Evolutionary conservation across 1,140 invertebrate genomes (phyloP), one percentile per base, ranked within the genome.

Genomic region (Ericerus pela): DNA sequence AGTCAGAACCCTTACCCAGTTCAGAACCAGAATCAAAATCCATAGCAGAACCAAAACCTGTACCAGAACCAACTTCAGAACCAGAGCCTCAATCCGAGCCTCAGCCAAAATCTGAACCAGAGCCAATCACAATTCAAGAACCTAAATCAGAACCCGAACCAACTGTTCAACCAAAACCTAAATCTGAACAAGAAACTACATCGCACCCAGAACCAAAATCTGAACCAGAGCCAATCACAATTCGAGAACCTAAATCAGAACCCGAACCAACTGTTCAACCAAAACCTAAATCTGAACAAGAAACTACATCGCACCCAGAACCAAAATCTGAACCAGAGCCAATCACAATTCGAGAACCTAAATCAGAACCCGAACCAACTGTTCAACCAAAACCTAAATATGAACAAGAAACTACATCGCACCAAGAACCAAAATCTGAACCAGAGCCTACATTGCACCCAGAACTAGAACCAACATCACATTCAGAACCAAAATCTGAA

Each of bases 1-100:
- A 51, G 29, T 1, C 33, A 16, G 43, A 55, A 53, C 57, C 53
- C 8, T 53, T 59, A 24, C 57, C 57, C 0, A 26, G 18, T 26
- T 37, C 30, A 26, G 30, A 58, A 55, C 53, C 57, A 18, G 51
- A 31, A 60, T 54, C 66, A 29, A 60, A 63, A 33, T 51, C 56
- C 24, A 33, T 29, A 12, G 51, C 55, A 31, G 62, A 68, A 62
- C 59, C 59, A 12, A 60, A 53, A 58, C 51, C 65, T 31, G 58
- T 62, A 60, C 62, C 61, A n/a, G 63, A 66, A 53, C 61, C 62
- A 33, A 59, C 63, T 43, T 58, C 64, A 51, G 64, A 69, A 59
- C 66, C 67, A n/a, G 65, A 72, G 62, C 60, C 66, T 16, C 59
- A 61, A 54, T 53, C 62, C 12, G 64, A 65, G 61, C 57, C 66